A percentile compares a stretch with the other conserved stretches of the same genome.
Conservation (phyloP, 2,113 vertebrate species). For the Rousettus leschenaultii region DNA sequence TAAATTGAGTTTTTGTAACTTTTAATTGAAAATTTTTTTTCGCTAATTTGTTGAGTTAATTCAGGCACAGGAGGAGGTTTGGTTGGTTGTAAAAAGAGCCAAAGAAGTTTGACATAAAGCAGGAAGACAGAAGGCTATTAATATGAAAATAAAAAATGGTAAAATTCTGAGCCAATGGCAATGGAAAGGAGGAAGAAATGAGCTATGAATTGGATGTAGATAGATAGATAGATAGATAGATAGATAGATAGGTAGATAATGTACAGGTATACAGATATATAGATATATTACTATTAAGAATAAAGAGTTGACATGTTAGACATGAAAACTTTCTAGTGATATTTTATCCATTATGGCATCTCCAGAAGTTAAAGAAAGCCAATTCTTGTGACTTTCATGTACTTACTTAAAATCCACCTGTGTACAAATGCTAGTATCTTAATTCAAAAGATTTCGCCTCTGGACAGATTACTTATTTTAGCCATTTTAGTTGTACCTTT, state of each 20-base stretch:
- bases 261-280: not conserved
- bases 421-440: not conserved
- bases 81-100: not conserved
- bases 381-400: not conserved
- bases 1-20: not conserved
- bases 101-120: not conserved
- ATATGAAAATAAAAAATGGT: not conserved
- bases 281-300: not conserved
- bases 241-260: no score
- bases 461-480: not conserved
- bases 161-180: not conserved
- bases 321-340: not conserved
- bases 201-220: not conserved
- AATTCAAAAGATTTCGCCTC: not conserved
- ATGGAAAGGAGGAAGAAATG: not conserved
- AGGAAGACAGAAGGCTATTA: not conserved
- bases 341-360: not conserved
- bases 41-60: not conserved
- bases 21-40: not conserved
- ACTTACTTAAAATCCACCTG: not conserved
- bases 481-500: not conserved
- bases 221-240: no score
- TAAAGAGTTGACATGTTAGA: not conserved
- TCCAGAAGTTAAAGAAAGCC: not conserved
- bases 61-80: not conserved